phyloP scores from a whole-genome alignment of 2,113 vertebrate genomes.

The Hystrix brachyura region DNA sequence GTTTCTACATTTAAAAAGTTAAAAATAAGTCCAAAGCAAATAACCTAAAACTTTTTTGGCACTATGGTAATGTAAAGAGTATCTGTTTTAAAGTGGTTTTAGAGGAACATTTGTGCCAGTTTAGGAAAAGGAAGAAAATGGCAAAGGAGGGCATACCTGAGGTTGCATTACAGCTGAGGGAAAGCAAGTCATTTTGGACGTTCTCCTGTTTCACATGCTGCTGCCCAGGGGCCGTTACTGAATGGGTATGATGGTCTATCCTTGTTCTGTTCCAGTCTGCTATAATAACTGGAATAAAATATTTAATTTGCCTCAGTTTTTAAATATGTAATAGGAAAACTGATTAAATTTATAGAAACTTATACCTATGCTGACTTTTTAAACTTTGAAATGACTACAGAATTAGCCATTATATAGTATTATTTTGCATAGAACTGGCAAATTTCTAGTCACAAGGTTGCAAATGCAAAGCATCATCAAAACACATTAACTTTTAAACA shows the following conservation, averaged over 20 bases:
- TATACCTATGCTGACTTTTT: not conserved
- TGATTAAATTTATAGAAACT: not conserved
- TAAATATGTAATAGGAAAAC: not conserved
- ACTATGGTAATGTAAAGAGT: not conserved
- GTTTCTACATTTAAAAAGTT: constrained; percentile 34
- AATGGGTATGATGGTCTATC: not conserved
- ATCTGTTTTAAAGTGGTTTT: not conserved
- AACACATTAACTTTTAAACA: not conserved
- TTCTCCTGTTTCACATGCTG: not conserved
- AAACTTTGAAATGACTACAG: not conserved
- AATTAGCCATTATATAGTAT: not conserved
- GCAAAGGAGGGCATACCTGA: not conserved
- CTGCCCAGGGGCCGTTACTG: not conserved
- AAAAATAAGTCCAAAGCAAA: constrained; percentile 53
- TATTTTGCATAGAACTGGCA: not conserved
- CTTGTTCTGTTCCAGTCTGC: not conserved
- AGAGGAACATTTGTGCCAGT: not conserved
- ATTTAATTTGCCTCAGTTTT: not conserved
- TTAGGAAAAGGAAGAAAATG: not conserved
- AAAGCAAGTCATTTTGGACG: not conserved
- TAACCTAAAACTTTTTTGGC: not conserved
- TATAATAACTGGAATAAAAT: not conserved
- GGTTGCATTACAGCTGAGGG: not conserved
- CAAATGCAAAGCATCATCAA: not conserved
- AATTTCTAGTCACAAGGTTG: not conserved